phyloP scores from a whole-genome alignment of 1,140 invertebrate species.

The Sitodiplosis mosellana region DNA sequence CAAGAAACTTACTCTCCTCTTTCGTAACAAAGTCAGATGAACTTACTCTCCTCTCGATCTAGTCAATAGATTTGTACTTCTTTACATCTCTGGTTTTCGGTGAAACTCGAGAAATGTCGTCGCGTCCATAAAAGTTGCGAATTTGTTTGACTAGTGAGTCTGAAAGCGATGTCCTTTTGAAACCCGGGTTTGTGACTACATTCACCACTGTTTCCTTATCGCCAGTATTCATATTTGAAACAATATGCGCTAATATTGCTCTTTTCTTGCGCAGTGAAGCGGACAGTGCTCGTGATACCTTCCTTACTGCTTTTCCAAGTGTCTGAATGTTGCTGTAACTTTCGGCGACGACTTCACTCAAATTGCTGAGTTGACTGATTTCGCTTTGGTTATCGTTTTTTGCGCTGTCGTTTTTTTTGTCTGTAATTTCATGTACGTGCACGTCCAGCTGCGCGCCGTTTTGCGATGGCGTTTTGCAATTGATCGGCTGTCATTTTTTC shows the following conservation, averaged over 20 bases:
- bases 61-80: neutral
- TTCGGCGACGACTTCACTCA: neutral
- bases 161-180: neutral
- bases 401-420: too few species aligned
- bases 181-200: neutral
- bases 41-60: too few species aligned
- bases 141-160: neutral
- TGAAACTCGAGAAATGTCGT: neutral
- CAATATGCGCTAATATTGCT: neutral
- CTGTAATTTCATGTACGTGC: too few species aligned
- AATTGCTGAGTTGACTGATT: neutral
- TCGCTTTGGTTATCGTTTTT: neutral
- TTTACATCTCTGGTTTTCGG: neutral
- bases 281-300: neutral
- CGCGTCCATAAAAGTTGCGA: neutral
- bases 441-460: too few species aligned
- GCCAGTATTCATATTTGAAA: neutral
- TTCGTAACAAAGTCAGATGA: too few species aligned
- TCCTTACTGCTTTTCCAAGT: neutral
- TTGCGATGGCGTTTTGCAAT: neutral
- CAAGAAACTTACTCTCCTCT: too few species aligned
- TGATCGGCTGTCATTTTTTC: neutral
- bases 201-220: neutral
- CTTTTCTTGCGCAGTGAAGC: neutral
- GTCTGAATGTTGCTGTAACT: neutral